Percentiles rank a stretch among this genome's conserved stretches.
Evolutionary conservation across 2,888 invertebrate species (phyloP).

Genomic region (Dasysyrphus tricinctus): DNA sequence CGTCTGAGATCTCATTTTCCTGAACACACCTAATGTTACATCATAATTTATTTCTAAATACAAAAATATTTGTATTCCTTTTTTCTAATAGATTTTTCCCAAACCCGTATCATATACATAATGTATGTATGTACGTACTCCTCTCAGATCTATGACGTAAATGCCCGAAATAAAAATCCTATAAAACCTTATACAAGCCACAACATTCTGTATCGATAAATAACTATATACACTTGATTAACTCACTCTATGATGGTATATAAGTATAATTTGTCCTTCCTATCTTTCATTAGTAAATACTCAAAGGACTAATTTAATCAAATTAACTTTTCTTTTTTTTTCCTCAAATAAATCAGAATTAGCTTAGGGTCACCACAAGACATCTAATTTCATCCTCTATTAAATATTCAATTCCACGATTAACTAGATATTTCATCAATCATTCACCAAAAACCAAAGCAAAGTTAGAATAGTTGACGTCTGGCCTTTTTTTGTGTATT

Average conservation of each 20-base stretch:
- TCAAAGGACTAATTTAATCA: slow-evolving; percentile 7
- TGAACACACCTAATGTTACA: too few species aligned
- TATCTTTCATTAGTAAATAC: slow-evolving; percentile 3
- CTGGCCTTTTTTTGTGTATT: slow-evolving; percentile 9
- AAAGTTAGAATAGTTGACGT: slow-evolving; percentile 28
- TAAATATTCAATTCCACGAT: slow-evolving; percentile 50
- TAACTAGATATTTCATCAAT: slow-evolving; percentile 60
- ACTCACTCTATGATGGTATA: too few species aligned
- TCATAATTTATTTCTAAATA: too few species aligned
- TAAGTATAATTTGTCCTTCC: background rate
- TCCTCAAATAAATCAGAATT: background rate
- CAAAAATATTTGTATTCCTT: too few species aligned
- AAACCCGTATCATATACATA: too few species aligned
- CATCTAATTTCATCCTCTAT: slow-evolving; percentile 30
- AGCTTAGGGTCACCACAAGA: background rate
- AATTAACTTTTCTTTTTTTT: slow-evolving; percentile 6
- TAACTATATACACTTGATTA: too few species aligned
- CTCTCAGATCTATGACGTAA: background rate
- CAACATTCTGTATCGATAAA: too few species aligned
- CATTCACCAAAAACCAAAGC: slow-evolving; percentile 8
- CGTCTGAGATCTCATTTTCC: too few species aligned
- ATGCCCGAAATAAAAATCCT: background rate
- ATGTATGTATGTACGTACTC: background rate
- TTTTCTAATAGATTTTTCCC: background rate
- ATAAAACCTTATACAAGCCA: too few species aligned